Base-by-base conservation (phyloP, 2,797 vertebrate genomes). In the Halcyon smyrnensis region DNA sequence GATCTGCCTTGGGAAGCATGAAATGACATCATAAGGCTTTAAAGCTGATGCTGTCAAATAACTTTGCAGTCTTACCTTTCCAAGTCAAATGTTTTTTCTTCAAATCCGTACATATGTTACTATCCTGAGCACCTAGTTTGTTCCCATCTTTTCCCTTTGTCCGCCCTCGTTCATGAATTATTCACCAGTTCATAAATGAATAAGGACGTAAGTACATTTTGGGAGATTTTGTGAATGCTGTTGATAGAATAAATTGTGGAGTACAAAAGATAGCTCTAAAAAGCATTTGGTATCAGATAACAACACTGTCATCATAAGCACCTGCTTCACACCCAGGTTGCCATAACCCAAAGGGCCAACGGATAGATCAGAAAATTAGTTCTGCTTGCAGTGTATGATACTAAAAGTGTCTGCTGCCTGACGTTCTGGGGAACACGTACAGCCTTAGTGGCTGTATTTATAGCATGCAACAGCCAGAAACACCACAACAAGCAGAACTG, bases 11-110 rank as follows among this genome's bases (percentile, higher is more conserved):
- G 56, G 65, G 74, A 91, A 89, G 70, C 73, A 70, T 30, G 48
- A 88, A 91, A 76, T 91, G 70, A 93, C 79, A 78, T 86, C 89
- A 73, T 19, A 54, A 85, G 28, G 9, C 70, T 86, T 86, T 76
- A 65, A 86, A 89, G 64, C 46, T 2, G 0, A 50, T 0, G 3
- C 68, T 85, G 59, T 37, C 59, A 64, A 67, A 59, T n/a, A 28
- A 54, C 65, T 87, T 48, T 65, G 37, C 62, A 75, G 46, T 73
- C 36, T 85, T 81, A 41, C 15, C 65, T 94, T 89, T 68, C 50
- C 34, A 68, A 87, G 64, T 82, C 39, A 50, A 53, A 79, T 48
- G 30, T 37, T 83, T 87, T 84, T 81, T 70, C 39, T 84, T 89
- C 23, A 45, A 77, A 80, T 92, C n/a, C 1, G 0, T 64, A 30